Conservation (phyloP, 2,888 invertebrate species). For the Phania funesta region DNA sequence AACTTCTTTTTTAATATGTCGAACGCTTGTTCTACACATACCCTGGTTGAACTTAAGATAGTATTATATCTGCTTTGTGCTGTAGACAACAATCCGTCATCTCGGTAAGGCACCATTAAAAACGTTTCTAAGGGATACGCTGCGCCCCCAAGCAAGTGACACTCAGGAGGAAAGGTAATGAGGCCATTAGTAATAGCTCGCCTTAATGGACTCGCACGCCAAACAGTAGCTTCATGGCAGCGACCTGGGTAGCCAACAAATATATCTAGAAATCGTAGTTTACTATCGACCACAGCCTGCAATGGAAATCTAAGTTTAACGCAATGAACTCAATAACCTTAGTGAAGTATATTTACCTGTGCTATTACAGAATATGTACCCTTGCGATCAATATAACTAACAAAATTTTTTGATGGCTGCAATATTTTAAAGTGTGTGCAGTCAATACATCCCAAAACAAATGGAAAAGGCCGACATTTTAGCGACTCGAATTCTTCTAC, state of each 20-base stretch:
- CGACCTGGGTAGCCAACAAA: conserved; percentile 40
- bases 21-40: conserved; percentile 40
- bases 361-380: conserved; percentile 30
- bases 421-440: conserved; percentile 37
- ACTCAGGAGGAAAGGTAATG: conserved; percentile 34
- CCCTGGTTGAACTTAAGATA: conserved; percentile 49
- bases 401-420: conserved; percentile 13
- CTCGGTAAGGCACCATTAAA: conserved; percentile 31
- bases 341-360: conserved; percentile 16
- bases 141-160: conserved; percentile 33
- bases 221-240: conserved; percentile 22
- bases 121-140: conserved; percentile 17
- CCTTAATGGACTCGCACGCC: conserved; percentile 20
- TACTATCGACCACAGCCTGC: conserved; percentile 11
- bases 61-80: conserved; percentile 39
- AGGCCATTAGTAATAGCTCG: conserved; percentile 8
- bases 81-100: conserved; percentile 35
- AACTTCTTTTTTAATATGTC: conserved; percentile 46
- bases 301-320: not conserved
- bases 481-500: conserved; percentile 24
- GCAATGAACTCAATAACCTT: not conserved
- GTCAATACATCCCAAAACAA: conserved; percentile 34
- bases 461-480: conserved; percentile 24
- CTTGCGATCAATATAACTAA: conserved; percentile 44
- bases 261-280: conserved; percentile 22